Evolutionary conservation across 2,888 invertebrate species (phyloP).

Genomic region (Lycocerus yunnanus): DNA sequence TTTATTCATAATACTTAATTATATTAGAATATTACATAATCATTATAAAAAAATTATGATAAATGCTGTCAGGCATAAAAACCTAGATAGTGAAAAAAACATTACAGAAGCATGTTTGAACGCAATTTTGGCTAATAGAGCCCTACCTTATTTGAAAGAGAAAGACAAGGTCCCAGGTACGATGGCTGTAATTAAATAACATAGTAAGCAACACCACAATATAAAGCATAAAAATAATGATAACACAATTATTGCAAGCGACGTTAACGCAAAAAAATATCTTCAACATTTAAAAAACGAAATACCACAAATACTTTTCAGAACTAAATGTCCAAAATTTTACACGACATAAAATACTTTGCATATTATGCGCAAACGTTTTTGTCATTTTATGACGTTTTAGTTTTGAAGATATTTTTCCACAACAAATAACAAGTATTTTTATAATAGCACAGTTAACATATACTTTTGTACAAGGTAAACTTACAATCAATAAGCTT

Average conservation of each 20-base stretch:
- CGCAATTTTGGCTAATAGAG: constrained; percentile 13
- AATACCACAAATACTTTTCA: too few species aligned
- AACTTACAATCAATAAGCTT: not conserved
- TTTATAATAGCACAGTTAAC: not conserved
- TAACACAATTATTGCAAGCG: not conserved
- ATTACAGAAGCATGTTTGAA: constrained; percentile 11
- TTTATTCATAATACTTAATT: too few species aligned
- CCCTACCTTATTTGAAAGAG: constrained; percentile 27
- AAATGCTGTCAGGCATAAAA: too few species aligned
- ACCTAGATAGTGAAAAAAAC: constrained; percentile 4
- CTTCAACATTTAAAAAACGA: not conserved
- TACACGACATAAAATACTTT: too few species aligned
- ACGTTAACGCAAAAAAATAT: not conserved
- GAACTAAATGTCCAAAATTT: too few species aligned
- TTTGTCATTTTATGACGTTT: too few species aligned
- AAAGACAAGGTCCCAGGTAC: constrained; percentile 26
- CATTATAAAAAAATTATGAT: too few species aligned
- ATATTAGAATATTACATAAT: too few species aligned
- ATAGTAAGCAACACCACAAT: constrained; percentile 23
- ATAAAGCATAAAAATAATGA: not conserved
- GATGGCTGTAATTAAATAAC: constrained; percentile 24
- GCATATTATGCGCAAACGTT: too few species aligned
- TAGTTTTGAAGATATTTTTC: not conserved
- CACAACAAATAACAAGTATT: not conserved
- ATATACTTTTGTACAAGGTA: not conserved